These are phyloP conservation scores for Ylistrum balloti DNA, from an alignment of 1,140 invertebrate genomes.

Conservation along the genomic window DNA sequence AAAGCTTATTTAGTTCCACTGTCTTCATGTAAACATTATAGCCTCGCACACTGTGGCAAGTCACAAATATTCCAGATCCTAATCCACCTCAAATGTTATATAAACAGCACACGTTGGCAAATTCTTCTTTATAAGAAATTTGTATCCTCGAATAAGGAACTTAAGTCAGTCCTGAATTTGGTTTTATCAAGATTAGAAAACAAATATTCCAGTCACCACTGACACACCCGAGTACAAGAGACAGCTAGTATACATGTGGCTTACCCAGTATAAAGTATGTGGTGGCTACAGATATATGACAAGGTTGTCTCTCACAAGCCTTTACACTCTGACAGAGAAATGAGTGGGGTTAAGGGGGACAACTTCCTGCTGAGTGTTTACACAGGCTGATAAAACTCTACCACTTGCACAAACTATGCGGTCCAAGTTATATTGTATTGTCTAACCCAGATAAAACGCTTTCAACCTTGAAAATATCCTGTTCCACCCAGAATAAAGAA, in stretches of 20 bases:
- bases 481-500: too few species aligned
- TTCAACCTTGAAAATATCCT: not conserved
- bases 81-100: not conserved
- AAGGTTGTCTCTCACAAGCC: not conserved
- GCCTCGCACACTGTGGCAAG: not conserved
- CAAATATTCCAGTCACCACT: not conserved
- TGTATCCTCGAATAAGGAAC: not conserved
- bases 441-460: conserved; percentile 9
- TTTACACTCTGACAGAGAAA: not conserved
- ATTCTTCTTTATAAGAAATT: not conserved
- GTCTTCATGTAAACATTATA: not conserved
- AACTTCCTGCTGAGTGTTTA: conserved; percentile 26
- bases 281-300: not conserved
- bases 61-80: not conserved
- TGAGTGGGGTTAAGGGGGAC: conserved; percentile 21
- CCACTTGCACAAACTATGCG: not conserved
- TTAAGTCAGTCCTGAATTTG: not conserved
- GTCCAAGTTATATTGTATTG: not conserved
- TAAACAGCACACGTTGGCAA: not conserved
- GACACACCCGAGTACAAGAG: not conserved
- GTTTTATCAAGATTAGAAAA: not conserved
- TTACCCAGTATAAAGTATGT: not conserved
- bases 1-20: not conserved
- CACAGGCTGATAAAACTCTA: not conserved
- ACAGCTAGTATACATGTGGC: not conserved